Conservation (phyloP, 2,113 vertebrate genomes). For the Colius striatus region DNA sequence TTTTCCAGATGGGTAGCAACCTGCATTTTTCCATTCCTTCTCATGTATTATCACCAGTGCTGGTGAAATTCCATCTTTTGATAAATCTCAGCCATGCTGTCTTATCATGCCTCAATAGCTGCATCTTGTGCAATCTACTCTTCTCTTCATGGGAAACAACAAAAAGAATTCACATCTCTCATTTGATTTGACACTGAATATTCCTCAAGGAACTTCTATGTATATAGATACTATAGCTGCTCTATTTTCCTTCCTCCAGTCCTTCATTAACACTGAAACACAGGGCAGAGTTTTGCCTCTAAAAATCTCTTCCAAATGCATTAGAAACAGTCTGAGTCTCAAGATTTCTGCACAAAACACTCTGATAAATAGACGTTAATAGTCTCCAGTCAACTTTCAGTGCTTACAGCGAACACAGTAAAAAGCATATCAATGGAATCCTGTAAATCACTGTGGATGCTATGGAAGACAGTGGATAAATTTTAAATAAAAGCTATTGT, state of each 20-base stretch:
- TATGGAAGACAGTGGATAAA: not conserved
- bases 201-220: not conserved
- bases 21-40: not conserved
- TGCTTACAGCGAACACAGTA: not conserved
- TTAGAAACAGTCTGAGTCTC: not conserved
- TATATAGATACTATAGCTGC: not conserved
- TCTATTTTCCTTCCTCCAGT: not conserved
- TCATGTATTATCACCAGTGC: not conserved
- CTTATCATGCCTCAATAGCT: not conserved
- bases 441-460: slow-evolving; percentile 2
- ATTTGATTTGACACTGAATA: not conserved
- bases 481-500: slow-evolving; percentile 12
- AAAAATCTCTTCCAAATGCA: not conserved
- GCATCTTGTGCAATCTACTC: not conserved
- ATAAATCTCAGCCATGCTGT: not conserved
- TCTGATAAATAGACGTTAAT: slow-evolving; percentile 27
- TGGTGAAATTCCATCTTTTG: not conserved
- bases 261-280: not conserved
- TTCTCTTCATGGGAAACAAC: not conserved
- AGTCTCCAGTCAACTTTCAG: not conserved
- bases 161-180: not conserved
- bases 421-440: slow-evolving; percentile 1
- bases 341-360: not conserved
- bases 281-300: not conserved
- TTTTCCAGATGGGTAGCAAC: not conserved